Evolutionary conservation across 2,113 vertebrate species (phyloP).

Genomic region (Taurulus bubalis): DNA sequence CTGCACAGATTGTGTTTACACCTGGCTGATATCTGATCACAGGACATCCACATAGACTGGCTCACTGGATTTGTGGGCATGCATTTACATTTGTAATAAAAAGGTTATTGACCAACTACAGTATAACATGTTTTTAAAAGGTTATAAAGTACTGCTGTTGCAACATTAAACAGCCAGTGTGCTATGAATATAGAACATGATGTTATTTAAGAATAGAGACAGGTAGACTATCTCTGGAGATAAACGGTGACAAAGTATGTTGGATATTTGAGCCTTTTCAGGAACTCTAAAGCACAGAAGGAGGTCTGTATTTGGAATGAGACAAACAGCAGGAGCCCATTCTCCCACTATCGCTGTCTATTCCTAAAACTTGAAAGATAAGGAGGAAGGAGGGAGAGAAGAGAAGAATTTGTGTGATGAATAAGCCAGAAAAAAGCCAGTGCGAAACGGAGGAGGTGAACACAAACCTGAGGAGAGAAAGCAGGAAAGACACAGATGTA

Average conservation of each 20-base stretch:
- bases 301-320: conserved; percentile 53
- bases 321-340: conserved; percentile 47
- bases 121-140: too few species aligned
- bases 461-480: conserved; percentile 44
- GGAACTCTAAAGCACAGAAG: conserved; percentile 55
- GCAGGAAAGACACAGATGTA: conserved; percentile 57
- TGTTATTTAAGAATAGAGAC: conserved; percentile 38
- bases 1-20: background rate
- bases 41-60: background rate
- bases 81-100: background rate
- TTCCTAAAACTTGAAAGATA: conserved; percentile 51
- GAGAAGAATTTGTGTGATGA: conserved; percentile 48
- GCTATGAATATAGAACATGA: conserved; percentile 32
- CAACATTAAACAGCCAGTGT: background rate
- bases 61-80: too few species aligned
- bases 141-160: background rate
- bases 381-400: conserved; percentile 28
- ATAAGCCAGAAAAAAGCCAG: conserved; percentile 23
- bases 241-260: conserved; percentile 37
- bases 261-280: conserved; percentile 54
- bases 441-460: conserved; percentile 21
- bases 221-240: conserved; percentile 37
- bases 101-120: too few species aligned
- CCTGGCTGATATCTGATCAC: background rate
- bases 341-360: conserved; percentile 28